phyloP scores from a whole-genome alignment of 2,888 invertebrate species.

The Himalopsyche kuldschensis region DNA sequence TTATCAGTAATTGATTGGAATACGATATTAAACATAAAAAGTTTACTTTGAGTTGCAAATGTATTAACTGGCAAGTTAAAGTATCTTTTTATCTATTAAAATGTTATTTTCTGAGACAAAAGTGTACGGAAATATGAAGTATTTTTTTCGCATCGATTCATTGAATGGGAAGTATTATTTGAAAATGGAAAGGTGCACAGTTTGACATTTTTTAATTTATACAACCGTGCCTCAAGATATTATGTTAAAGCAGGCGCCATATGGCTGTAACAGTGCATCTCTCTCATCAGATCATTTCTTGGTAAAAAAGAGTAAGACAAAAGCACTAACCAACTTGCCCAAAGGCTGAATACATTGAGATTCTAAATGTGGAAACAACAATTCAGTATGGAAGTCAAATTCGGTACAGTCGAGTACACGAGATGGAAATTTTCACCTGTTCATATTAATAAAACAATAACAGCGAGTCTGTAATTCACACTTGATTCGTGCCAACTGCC shows the following conservation, averaged over 20 bases:
- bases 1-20: too few species aligned
- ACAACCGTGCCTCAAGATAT: constrained; percentile 20
- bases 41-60: too few species aligned
- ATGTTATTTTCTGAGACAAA: too few species aligned
- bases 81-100: too few species aligned
- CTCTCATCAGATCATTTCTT: constrained; percentile 18
- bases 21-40: too few species aligned
- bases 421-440: not conserved
- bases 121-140: too few species aligned
- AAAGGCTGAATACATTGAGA: not conserved
- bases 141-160: too few species aligned
- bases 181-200: not conserved
- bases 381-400: not conserved
- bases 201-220: constrained; percentile 2
- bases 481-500: not conserved
- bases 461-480: not conserved
- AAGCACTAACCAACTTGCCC: not conserved
- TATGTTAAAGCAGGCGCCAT: constrained; percentile 37
- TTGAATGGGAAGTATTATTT: too few species aligned
- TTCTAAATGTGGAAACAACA: not conserved
- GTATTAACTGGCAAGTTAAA: too few species aligned
- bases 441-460: not conserved
- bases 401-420: not conserved
- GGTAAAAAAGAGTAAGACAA: not conserved
- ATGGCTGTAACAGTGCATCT: constrained; percentile 36